Evolutionary conservation across 2,113 vertebrate species (phyloP), one percentile per base, ranked within the genome.

Genomic region (Etheostoma spectabile): DNA sequence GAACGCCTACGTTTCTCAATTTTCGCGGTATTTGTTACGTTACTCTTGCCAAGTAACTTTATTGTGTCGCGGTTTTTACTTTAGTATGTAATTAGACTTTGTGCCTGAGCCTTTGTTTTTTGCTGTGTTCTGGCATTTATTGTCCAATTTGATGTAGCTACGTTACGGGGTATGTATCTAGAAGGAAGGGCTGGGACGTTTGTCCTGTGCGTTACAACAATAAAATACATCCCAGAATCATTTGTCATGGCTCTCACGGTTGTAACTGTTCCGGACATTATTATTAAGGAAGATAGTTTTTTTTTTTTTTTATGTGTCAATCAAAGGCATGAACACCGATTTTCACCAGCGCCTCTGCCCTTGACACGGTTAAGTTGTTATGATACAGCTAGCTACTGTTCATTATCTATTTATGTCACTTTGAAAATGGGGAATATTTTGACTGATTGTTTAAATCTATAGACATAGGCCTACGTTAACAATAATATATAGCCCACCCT

Each of bases 1-100:
- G 56, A 88, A 89, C 86, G 89, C 86, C 89, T 79, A 72, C 89
- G 60, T 77, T 46, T 86, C 24, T 65, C 33, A 13, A n/a, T 18
- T 68, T 60, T 35, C 46, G 14, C 73, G 6, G n/a, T 21, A 24
- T 46, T 18, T 42, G 14, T 7, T 4, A 27, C 35, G 53, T 19
- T 71, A 1, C 61, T 30, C 5, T 12, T 8, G 21, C 1, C 10
- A 14, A 4, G 6, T 53, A 1, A 21, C 30, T 49, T 7, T 10
- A 19, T 6, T 6, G 6, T 12, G 1, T 55, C 22, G n/a, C 22
- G 6, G 21, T 49, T 4, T 35, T 60, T 38, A 52, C 45, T 80
- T 71, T 13, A 59, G 13, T 10, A 0, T 69, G 30, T 63, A 38
- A 48, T 67, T 59, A 24, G 59, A 81, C 65, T 84, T 71, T 55